phyloP scores from a whole-genome alignment of 2,797 vertebrate species.

The Chromobotia macracanthus region DNA sequence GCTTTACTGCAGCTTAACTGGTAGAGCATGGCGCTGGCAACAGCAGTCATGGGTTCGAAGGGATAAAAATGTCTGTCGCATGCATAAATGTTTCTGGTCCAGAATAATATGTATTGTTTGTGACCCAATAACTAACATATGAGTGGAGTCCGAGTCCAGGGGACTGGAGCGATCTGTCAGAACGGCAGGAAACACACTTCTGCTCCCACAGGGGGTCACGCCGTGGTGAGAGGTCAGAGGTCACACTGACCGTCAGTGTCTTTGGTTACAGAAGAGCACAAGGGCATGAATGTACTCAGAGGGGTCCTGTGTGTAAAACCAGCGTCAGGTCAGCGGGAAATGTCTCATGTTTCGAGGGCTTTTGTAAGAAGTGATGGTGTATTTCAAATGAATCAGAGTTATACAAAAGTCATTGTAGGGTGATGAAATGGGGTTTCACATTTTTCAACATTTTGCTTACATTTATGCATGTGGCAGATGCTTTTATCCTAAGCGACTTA shows the following conservation, averaged over 20 bases:
- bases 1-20: neutral
- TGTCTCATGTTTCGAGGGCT: constrained; percentile 33
- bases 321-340: constrained; percentile 47
- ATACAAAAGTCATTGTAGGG: neutral
- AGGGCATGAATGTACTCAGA: constrained; percentile 4
- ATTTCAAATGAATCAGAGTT: constrained; percentile 13
- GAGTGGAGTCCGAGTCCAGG: neutral
- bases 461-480: too few species aligned
- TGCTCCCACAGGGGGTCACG: constrained; percentile 31
- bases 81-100: neutral
- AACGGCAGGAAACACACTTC: constrained; percentile 32
- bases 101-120: neutral
- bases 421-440: neutral
- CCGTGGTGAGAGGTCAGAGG: constrained; percentile 44
- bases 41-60: too few species aligned
- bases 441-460: neutral
- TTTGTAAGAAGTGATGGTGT: constrained; percentile 22
- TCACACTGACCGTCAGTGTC: constrained; percentile 46
- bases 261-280: constrained; percentile 49
- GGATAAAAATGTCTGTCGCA: too few species aligned
- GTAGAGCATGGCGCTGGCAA: neutral
- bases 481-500: neutral
- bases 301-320: constrained; percentile 1
- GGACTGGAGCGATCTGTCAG: neutral
- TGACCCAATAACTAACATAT: constrained; percentile 20